Base-by-base conservation (phyloP, 92 coral and sea anemone genomes). In the Siderastrea siderea region DNA sequence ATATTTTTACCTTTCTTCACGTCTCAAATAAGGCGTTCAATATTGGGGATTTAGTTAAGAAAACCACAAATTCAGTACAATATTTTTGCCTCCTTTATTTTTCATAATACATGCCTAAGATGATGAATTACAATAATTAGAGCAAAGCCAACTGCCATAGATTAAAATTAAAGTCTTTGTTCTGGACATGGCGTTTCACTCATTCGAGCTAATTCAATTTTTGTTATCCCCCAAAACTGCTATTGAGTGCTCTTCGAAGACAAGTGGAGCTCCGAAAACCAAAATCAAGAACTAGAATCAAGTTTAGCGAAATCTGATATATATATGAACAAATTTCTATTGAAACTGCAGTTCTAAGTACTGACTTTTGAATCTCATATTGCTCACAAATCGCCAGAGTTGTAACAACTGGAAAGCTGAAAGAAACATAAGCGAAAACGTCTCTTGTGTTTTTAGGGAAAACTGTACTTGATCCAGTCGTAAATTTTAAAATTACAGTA, bases 381-480 rank as follows among this genome's bases (percentile, higher is more conserved):
- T 53, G 57, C 57, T 53, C 57, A 2, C 5, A 53, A 26, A 26
- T 26, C 38, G 38, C 38, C 38, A 26, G 38, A 26, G 38, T 26
- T 26, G 38, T 26, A 26, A 26, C 38, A 26, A 26, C 38, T 26
- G 38, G 38, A 26, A 26, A 26, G 38, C 38, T 26, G 38, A 26
- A 26, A 26, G 38, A 26, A 26, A 26, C 0, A 26, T 26, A 55
- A 53, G 57, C 10, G 57, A 53, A 5, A 53, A 53, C 5, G 57
- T 53, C 10, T 5, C 10, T 53, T 53, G 6, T 53, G 6, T 3
- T 3, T 59, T 59, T 1, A 44, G 3, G 3, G 3, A 63, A 4
- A 16, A 63, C 68, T 63, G n/a, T 63, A 71, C 10, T 74, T 26
- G 44, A 54, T 75, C 80, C 65, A 26, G 50, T 53, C 8, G 67